Conservation (phyloP, 2,797 vertebrate genomes). For the Emydoidea blandingii region DNA sequence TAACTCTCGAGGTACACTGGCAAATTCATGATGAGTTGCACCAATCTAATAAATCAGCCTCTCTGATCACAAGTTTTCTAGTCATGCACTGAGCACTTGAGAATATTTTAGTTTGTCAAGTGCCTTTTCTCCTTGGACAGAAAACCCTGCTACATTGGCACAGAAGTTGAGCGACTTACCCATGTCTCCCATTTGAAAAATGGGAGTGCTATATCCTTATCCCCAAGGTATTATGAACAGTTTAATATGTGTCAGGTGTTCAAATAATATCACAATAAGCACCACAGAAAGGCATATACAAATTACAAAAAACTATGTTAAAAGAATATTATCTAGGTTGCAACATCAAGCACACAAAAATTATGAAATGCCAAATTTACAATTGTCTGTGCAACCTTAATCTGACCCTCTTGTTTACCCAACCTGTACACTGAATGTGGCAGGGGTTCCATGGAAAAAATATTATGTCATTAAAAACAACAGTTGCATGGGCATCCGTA, state of each 20-base stretch:
- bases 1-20: background rate
- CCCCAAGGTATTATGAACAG: background rate
- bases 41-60: background rate
- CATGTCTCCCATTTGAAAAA: background rate
- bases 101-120: background rate
- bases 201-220: accelerated
- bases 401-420: background rate
- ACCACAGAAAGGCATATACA: background rate
- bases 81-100: background rate
- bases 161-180: too few relatives aligned
- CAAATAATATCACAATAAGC: accelerated
- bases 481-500: background rate
- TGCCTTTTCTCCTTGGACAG: background rate
- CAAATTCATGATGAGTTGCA: background rate
- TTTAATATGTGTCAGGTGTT: accelerated
- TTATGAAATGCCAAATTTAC: background rate
- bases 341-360: conserved; percentile 23
- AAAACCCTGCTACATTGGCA: background rate
- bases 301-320: background rate
- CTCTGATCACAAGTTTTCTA: background rate
- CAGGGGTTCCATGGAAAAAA: background rate
- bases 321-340: conserved; percentile 12
- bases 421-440: background rate
- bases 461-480: conserved; percentile 4
- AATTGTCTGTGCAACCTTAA: conserved; percentile 26